phyloP scores from a whole-genome alignment of 2,888 invertebrate species.

The Venusia cambrica region DNA sequence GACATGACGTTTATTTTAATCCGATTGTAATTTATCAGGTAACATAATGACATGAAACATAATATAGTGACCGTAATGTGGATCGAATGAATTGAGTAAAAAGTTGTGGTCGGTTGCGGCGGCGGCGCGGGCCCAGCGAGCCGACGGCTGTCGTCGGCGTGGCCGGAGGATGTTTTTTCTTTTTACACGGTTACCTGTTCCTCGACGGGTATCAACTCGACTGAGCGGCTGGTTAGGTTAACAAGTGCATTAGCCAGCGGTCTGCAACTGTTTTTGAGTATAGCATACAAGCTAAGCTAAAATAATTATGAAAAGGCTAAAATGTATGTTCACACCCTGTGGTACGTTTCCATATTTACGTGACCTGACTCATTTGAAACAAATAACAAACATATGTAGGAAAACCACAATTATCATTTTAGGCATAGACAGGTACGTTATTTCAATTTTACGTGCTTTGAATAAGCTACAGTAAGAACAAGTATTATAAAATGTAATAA shows the following conservation, averaged over 20 bases:
- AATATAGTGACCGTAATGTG: constrained; percentile 27
- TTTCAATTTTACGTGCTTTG: no score
- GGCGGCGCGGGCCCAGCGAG: no score
- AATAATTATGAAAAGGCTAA: no score
- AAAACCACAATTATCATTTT: no score
- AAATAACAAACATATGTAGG: no score
- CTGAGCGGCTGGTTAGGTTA: constrained; percentile 64
- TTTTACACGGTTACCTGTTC: constrained; percentile 75
- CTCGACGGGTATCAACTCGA: constrained; percentile 62
- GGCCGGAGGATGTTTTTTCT: constrained; percentile 57
- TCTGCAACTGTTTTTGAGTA: constrained; percentile 55
- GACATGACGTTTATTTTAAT: background rate
- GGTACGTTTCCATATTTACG: no score
- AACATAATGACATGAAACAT: constrained; percentile 25
- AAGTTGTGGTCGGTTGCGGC: constrained; percentile 25
- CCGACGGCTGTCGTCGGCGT: constrained; percentile 56
- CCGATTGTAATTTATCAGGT: constrained; percentile 17
- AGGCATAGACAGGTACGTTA: no score
- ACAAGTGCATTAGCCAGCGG: constrained; percentile 70
- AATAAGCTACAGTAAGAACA: no score
- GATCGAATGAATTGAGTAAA: constrained; percentile 34
- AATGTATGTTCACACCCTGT: no score
- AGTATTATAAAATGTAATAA: no score
- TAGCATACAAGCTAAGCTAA: no score
- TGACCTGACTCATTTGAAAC: no score